Evolutionary conservation across 2,113 vertebrate species (phyloP), one percentile per base, ranked within the genome.

Genomic region (Sinocyclocheilus anophthalmus): DNA sequence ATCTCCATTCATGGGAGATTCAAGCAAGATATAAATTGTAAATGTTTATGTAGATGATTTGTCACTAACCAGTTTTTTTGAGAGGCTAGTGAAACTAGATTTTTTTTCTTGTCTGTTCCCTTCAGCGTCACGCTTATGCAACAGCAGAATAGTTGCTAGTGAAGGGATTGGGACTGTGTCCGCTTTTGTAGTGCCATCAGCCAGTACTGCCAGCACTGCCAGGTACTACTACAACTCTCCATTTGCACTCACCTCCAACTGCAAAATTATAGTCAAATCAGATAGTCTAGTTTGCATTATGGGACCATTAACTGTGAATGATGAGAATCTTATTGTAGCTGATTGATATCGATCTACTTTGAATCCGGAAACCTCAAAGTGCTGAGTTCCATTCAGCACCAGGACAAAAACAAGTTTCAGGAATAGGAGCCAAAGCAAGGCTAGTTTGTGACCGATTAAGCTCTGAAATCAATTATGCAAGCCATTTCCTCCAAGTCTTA

Each of bases 281-380:
- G 33, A 39, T 73, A 76, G 63, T 76, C 59, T 81, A 26, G 18
- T 84, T 75, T 53, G 26, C 26, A 26, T 69, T 67, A 24, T 13
- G 24, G n/a, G 18, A 45, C 63, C n/a, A 69, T 69, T 69, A 65
- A 13, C 57, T 13, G 33, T 45, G 45, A 57, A 39, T 0, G 37
- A 63, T 76, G 1, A 39, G 10, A 30, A 13, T 50, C 65, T 48
- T 42, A 87, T 89, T 82, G 76, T 20, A 7, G 76, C 65, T 26
- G 86, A 92, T 92, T 78, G 37, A 10, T 84, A 84, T 89, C 59
- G 11, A 45, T 85, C 45, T 87, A 22, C 37, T 90, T 91, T 92
- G 85, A 84, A 88, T 88, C 20, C 37, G 45, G 37, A 73, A 76
- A 77, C 24, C 45, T 84, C 61, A 76, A 81, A 87, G 63, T 24